Evolutionary conservation across 1,140 invertebrate species (phyloP).

Genomic region (Pogonomyrmex barbatus): DNA sequence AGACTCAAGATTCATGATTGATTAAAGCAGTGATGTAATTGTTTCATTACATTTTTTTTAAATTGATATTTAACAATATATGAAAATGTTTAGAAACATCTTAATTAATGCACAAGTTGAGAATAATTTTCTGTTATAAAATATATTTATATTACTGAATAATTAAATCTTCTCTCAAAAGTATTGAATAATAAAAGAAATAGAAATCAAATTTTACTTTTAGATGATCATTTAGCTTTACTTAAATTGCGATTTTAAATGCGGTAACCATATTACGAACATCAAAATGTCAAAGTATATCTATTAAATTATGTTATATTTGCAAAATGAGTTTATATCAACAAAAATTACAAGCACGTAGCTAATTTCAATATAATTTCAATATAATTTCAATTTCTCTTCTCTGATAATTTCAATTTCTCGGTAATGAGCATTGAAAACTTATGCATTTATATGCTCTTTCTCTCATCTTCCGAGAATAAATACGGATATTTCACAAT

Average conservation of each 20-base stretch:
- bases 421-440: neutral
- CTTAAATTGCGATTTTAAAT: neutral
- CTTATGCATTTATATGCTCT: neutral
- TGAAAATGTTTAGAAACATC: neutral
- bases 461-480: neutral
- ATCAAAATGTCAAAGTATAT: neutral
- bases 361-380: neutral
- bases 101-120: neutral
- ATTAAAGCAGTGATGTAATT: neutral
- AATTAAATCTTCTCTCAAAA: neutral
- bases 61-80: neutral
- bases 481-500: constrained; percentile 3
- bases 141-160: neutral
- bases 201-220: too few relatives aligned
- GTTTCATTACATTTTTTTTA: neutral
- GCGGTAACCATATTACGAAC: neutral
- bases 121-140: constrained; percentile 7
- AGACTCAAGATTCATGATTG: neutral
- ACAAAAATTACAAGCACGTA: neutral
- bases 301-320: neutral
- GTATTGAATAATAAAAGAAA: neutral
- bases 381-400: neutral
- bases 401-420: neutral
- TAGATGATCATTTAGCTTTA: neutral
- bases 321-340: neutral